Evolutionary conservation across 2,113 vertebrate genomes (phyloP), one percentile per base, ranked within the genome.

Genomic region (Boleophthalmus pectinirostris): DNA sequence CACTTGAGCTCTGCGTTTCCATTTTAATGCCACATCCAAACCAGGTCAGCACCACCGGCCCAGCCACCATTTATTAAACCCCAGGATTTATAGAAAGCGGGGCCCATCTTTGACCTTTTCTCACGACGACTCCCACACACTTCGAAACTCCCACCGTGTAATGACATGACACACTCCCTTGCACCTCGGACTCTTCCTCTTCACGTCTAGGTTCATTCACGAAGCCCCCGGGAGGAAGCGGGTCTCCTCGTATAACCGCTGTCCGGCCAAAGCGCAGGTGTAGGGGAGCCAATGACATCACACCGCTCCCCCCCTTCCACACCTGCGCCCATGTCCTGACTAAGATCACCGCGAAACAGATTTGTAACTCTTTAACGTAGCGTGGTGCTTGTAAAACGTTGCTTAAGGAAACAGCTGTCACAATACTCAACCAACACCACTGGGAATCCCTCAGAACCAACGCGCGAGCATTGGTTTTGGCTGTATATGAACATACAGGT

Each of bases 341-440:
- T 68, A 70, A 13, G 57, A 63, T 83, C 75, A 73, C 79, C 23
- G 0, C 16, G 69, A 66, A 72, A 49, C 33, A 56, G n/a, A 70
- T 85, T 75, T 81, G 75, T 79, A 81, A 82, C 76, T 69, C 57
- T 75, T 43, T 49, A 81, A 69, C 49, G 77, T 69, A 77, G 64
- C 0, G 15, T 68, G 60, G 18, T 7, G 47, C 13, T 51, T 29
- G 25, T 61, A 61, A 61, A 61, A 61, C 24, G 14, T 33, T 73
- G 60, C 72, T 25, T 11, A 15, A 38, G 69, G 29, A 35, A 77
- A 69, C 76, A 83, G 82, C 81, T 88, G 85, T 76, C 77, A 64
- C 77, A 84, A 86, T 87, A 88, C 74, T 77, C 77, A 54, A 75
- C 65, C 79, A 78, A 11, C 60, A 23, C 70, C 65, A 54, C 61